Base-by-base conservation (phyloP, 2,888 invertebrate species). In the Portevinia maculata region DNA sequence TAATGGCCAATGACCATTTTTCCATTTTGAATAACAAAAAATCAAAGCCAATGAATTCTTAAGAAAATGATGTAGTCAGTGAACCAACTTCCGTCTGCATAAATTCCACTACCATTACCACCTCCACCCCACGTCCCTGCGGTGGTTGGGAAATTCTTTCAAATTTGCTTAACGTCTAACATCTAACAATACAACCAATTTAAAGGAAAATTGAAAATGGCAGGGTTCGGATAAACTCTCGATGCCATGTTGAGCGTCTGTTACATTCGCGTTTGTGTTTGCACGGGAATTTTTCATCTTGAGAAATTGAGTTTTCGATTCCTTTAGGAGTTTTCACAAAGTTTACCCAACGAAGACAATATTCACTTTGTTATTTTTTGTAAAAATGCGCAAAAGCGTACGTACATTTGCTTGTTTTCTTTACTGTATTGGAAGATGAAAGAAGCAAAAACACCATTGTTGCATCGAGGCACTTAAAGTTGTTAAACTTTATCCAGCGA, bases 111-210 rank as follows among this genome's bases (percentile, higher is more conserved):
- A n/a, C n/a, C n/a, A n/a, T n/a, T n/a, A n/a, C n/a, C n/a, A n/a
- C n/a, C n/a, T n/a, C n/a, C n/a, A n/a, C n/a, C n/a, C n/a, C n/a
- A n/a, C n/a, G n/a, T 79, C 84, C 84, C 52, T 73, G 78, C 67
- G 67, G 71, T 46, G 67, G 24, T 3, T 24, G 5, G 24, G 24
- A 3, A 24, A n/a, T n/a, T n/a, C n/a, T n/a, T n/a, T n/a, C n/a
- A 78, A 84, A 86, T 85, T 86, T 86, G 86, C 84, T 86, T 85
- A 85, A 86, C 86, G 24, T n/a, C 84, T 85, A 85, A 69, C 86
- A 79, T 84, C 84, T 85, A 85, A 86, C 86, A 86, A 86, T 86
- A 85, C 86, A 85, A 86, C 85, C 86, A 86, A 86, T 86, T 86
- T 86, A 78, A 84, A 55, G 83, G 81, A 79, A 85, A 86, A 86